phyloP scores from a whole-genome alignment of 2,888 invertebrate species.

The Anorthoa munda region DNA sequence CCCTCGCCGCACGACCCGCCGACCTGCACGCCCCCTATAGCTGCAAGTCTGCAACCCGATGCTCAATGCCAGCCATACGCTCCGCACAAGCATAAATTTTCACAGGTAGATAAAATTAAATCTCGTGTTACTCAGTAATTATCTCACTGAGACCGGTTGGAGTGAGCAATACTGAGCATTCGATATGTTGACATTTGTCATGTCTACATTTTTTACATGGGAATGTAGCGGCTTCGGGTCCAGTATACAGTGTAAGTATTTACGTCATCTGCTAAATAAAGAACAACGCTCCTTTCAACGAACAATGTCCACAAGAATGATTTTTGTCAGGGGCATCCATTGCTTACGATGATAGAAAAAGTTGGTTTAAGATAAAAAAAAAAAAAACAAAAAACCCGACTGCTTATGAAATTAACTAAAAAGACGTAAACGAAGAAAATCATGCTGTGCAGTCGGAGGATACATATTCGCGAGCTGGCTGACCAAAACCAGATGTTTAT shows the following conservation, averaged over 20 bases:
- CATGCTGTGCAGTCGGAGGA: no score
- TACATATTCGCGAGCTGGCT: no score
- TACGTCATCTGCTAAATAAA: not conserved
- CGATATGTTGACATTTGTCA: not conserved
- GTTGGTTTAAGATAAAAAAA: no score
- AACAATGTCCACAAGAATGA: not conserved
- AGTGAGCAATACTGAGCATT: not conserved
- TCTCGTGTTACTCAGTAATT: conserved; percentile 26
- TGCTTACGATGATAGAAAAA: no score
- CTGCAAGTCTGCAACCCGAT: conserved; percentile 52
- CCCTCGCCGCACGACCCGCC: conserved; percentile 71
- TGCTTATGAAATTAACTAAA: no score
- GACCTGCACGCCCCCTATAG: conserved; percentile 62
- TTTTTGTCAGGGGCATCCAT: not conserved
- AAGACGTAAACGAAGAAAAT: no score
- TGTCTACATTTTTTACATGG: conserved; percentile 5
- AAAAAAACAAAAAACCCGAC: no score
- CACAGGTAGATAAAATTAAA: conserved; percentile 25
- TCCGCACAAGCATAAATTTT: conserved; percentile 29
- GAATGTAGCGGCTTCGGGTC: not conserved
- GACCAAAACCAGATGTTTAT: no score
- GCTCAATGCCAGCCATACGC: conserved; percentile 32
- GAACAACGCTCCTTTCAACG: not conserved
- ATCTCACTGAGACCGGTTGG: conserved; percentile 14
- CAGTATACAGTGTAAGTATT: not conserved